A percentile compares a stretch with the other conserved stretches of the same genome.
Conservation (phyloP, 2,113 vertebrate species). For the Tiliqua scincoides region DNA sequence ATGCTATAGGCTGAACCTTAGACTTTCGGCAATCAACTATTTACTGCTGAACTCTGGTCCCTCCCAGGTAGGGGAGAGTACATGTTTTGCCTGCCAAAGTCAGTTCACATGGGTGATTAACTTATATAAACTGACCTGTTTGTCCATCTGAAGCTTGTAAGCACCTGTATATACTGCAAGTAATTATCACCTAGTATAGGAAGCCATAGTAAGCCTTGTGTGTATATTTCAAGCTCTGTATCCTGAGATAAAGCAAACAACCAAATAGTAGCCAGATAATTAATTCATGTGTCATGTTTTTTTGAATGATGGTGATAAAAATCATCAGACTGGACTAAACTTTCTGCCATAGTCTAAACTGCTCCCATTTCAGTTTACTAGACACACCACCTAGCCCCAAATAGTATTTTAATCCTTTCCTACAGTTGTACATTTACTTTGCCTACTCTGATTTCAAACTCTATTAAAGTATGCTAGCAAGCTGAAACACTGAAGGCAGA, state of each 20-base stretch:
- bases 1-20: no score
- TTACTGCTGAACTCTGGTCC: no score
- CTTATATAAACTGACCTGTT: no score
- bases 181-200: not conserved
- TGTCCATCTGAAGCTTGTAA: no score
- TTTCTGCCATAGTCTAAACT: not conserved
- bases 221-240: not conserved
- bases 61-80: no score
- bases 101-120: no score
- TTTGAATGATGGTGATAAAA: not conserved
- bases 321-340: not conserved
- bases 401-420: constrained; percentile 37
- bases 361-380: not conserved
- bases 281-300: not conserved
- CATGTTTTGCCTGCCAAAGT: no score
- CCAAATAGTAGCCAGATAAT: not conserved
- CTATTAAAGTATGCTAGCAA: constrained; percentile 65
- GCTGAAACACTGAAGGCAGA: constrained; percentile 69
- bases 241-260: not conserved
- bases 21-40: no score
- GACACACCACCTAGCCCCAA: constrained; percentile 1
- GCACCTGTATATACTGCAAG: not conserved
- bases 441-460: constrained; percentile 64
- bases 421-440: constrained; percentile 43
- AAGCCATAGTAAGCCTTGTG: not conserved